phyloP scores from a whole-genome alignment of 2,797 vertebrate species.

The Synanceia verrucosa region DNA sequence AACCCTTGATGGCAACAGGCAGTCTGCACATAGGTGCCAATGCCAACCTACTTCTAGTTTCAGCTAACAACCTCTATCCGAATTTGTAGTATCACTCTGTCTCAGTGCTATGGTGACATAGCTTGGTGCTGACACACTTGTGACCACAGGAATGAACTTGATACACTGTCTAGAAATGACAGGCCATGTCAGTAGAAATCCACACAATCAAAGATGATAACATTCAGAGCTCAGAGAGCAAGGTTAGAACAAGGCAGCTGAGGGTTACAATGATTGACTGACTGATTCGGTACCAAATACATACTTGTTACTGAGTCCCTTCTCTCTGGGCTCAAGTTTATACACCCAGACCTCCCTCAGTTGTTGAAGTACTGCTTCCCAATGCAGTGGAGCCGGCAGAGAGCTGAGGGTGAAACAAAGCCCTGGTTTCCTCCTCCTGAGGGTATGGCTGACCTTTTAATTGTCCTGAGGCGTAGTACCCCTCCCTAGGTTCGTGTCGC shows the following conservation, averaged over 20 bases:
- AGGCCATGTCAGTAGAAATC: slow-evolving; percentile 77
- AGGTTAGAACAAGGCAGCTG: slow-evolving; percentile 78
- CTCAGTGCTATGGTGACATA: slow-evolving; percentile 3
- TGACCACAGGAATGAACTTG: slow-evolving; percentile 78
- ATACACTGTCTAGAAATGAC: slow-evolving; percentile 51
- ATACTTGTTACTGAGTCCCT: slow-evolving; percentile 30
- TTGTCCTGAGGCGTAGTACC: slow-evolving; percentile 77
- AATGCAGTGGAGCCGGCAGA: slow-evolving; percentile 72
- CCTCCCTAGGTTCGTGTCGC: slow-evolving; percentile 75
- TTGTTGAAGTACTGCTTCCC: slow-evolving; percentile 70
- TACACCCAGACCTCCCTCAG: slow-evolving; percentile 67
- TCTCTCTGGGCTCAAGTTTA: slow-evolving; percentile 50
- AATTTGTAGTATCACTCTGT: slow-evolving; percentile 25
- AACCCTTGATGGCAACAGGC: slow-evolving; percentile 59
- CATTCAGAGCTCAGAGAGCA: slow-evolving; percentile 75
- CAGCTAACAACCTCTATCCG: slow-evolving; percentile 44
- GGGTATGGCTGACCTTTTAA: slow-evolving; percentile 76
- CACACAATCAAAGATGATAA: slow-evolving; percentile 76
- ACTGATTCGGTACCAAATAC: slow-evolving; percentile 66
- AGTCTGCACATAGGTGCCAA: slow-evolving; percentile 29
- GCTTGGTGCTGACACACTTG: slow-evolving; percentile 44
- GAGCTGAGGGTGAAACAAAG: slow-evolving; percentile 79
- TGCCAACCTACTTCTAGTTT: slow-evolving; percentile 35
- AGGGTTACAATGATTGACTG: slow-evolving; percentile 70
- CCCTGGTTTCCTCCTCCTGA: slow-evolving; percentile 79